phyloP scores from a whole-genome alignment of 2,888 invertebrate species.

The Stenchaetothrips biformis region DNA sequence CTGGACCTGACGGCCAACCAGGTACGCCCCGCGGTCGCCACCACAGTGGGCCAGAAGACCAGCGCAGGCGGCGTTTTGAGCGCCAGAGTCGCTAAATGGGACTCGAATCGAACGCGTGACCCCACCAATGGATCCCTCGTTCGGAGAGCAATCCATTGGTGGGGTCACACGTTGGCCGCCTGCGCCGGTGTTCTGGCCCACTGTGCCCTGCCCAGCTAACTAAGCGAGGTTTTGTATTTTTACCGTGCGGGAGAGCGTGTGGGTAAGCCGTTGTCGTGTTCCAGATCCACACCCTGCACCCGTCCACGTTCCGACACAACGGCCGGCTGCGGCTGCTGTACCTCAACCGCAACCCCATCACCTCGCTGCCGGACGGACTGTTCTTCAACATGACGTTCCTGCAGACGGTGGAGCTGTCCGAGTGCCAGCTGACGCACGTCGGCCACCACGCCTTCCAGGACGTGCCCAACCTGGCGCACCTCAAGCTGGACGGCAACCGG shows the following conservation, averaged over 20 bases:
- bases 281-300: conserved; percentile 38
- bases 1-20: conserved; percentile 75
- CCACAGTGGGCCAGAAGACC: neutral
- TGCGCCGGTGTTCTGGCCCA: no score
- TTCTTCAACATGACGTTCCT: conserved; percentile 69
- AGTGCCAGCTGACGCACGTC: conserved; percentile 66
- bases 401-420: conserved; percentile 69
- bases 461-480: conserved; percentile 60
- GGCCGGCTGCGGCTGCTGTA: conserved; percentile 65
- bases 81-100: no score
- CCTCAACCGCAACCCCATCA: conserved; percentile 70
- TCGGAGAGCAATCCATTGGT: no score
- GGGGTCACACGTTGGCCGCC: no score
- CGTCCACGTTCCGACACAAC: conserved; percentile 65
- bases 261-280: conserved; percentile 53
- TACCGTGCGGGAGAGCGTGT: neutral
- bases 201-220: neutral
- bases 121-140: no score
- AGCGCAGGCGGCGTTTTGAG: no score
- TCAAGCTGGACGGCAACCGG: conserved; percentile 69
- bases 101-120: no score
- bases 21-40: neutral
- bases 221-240: no score
- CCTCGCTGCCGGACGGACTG: conserved; percentile 65
- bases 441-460: conserved; percentile 67